These are phyloP conservation scores for Papilio helenus DNA, from an alignment of 1,140 invertebrate species.

Conservation along the genomic window DNA sequence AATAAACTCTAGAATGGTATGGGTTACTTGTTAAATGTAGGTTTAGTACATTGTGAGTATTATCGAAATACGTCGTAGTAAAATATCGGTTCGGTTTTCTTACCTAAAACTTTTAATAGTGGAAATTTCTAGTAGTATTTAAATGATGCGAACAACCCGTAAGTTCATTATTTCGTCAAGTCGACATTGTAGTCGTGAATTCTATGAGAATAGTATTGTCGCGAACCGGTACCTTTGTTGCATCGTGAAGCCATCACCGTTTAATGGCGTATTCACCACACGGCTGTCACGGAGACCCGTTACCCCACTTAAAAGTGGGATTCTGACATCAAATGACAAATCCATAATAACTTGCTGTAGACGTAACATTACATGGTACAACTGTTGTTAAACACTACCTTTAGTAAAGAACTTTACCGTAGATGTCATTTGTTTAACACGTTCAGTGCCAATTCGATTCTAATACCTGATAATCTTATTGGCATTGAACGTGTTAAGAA, in stretches of 20 bases:
- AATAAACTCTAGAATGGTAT: no score
- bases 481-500: neutral
- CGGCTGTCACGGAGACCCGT: constrained; percentile 51
- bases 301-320: constrained; percentile 62
- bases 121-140: no score
- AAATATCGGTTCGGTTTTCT: no score
- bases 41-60: no score
- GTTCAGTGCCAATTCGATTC: neutral
- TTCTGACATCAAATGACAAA: constrained; percentile 50
- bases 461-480: no score
- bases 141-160: neutral
- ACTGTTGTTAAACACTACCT: neutral
- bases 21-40: no score
- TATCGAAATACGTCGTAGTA: no score
- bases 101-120: no score
- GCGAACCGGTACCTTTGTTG: neutral
- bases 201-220: neutral
- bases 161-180: neutral
- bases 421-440: neutral
- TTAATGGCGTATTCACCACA: constrained; percentile 54
- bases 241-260: constrained; percentile 32
- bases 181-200: neutral
- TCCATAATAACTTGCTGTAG: constrained; percentile 32
- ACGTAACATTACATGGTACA: neutral
- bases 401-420: neutral